Percentiles rank a stretch among this genome's conserved stretches.
These are phyloP conservation scores for Watersipora subatra DNA, from an alignment of 1,140 invertebrate genomes.

Conservation along the genomic window DNA sequence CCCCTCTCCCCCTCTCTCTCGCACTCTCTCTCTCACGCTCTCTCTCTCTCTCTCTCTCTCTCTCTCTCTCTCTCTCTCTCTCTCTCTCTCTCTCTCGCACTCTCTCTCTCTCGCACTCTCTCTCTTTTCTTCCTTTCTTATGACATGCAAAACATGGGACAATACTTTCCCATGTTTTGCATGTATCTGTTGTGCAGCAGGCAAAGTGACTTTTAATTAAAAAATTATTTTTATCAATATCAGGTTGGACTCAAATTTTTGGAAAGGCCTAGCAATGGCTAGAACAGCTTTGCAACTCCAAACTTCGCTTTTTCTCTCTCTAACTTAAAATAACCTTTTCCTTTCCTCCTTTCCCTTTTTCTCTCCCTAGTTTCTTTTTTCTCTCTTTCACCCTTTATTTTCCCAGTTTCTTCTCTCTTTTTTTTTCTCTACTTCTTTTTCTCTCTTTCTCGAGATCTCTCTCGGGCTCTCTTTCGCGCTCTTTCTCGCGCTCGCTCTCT, in stretches of 20 bases:
- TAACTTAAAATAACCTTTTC: not conserved
- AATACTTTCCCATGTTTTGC: not conserved
- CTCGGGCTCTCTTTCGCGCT: not conserved
- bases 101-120: conserved; percentile 5
- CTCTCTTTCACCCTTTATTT: not conserved
- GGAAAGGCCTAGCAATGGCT: no score
- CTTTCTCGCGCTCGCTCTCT: not conserved
- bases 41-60: conserved; percentile 4
- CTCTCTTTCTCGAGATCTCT: not conserved
- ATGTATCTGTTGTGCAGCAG: not conserved
- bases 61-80: conserved; percentile 4
- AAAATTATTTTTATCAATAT: no score
- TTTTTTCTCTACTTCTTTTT: not conserved
- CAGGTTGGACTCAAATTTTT: no score
- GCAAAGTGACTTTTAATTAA: not conserved
- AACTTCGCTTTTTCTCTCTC: not conserved
- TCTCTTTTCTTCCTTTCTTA: not conserved
- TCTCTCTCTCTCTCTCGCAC: conserved; percentile 5
- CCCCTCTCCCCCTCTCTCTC: not conserved
- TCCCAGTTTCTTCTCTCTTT: not conserved
- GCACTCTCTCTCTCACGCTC: conserved; percentile 1
- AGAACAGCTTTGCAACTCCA: no score
- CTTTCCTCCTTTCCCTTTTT: not conserved
- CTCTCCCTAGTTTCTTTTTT: no score
- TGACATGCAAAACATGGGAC: not conserved